phyloP scores from a whole-genome alignment of 1,140 invertebrate species.

The Varroa destructor region DNA sequence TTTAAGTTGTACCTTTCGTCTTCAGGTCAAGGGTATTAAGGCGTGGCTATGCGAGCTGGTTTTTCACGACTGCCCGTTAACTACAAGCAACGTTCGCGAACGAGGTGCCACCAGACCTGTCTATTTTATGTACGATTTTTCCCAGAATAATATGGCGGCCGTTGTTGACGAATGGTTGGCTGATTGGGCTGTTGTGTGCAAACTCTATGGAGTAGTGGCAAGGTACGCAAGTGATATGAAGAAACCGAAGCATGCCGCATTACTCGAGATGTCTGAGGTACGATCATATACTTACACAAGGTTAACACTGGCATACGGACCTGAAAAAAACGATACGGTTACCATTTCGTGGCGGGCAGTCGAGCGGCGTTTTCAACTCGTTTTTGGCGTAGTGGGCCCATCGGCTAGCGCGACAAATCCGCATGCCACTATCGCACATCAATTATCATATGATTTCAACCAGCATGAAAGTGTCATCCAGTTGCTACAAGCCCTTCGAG shows the following conservation, averaged over 20 bases:
- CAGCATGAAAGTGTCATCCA: constrained; percentile 56
- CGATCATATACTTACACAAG: constrained; percentile 21
- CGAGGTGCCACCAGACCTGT: constrained; percentile 68
- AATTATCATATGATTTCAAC: constrained; percentile 65
- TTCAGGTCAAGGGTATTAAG: constrained; percentile 58
- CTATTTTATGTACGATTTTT: constrained; percentile 71
- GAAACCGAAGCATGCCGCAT: constrained; percentile 30
- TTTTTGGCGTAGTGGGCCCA: constrained; percentile 47
- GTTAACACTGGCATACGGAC: constrained; percentile 31
- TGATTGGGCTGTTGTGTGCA: constrained; percentile 79
- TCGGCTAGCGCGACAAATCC: constrained; percentile 52
- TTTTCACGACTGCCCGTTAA: constrained; percentile 66
- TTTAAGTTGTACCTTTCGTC: constrained; percentile 66
- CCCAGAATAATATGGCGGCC: constrained; percentile 42
- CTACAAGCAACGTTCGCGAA: constrained; percentile 44
- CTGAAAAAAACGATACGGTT: constrained; percentile 34
- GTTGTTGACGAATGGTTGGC: constrained; percentile 68
- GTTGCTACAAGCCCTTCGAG: constrained; percentile 48
- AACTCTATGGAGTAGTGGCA: constrained; percentile 67
- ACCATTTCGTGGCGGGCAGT: constrained; percentile 57
- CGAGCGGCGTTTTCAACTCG: constrained; percentile 56
- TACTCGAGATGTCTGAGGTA: neutral
- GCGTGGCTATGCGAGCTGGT: constrained; percentile 79
- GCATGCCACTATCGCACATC: constrained; percentile 62
- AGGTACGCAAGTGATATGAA: constrained; percentile 54